A percentile compares a stretch with the other conserved stretches of the same genome.
Conservation (phyloP, 2,113 vertebrate species). For the Myanophis thanlyinensis region DNA sequence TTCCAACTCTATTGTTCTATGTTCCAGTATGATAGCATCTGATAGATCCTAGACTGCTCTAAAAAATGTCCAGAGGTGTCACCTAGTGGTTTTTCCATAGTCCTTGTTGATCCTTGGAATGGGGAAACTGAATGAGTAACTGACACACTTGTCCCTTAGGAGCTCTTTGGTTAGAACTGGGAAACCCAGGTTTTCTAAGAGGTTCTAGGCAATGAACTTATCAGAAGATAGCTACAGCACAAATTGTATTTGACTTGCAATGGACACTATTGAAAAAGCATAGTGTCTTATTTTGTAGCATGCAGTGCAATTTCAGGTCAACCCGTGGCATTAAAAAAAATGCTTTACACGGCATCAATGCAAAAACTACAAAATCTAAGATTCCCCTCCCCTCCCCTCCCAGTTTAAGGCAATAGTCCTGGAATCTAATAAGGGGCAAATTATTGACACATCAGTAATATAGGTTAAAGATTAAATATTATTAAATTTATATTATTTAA, state of each 20-base stretch:
- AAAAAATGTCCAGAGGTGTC: neutral
- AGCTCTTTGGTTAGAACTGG: neutral
- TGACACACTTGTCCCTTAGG: neutral
- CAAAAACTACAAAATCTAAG: neutral
- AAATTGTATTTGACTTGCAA: neutral
- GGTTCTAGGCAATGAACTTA: neutral
- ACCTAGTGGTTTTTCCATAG: neutral
- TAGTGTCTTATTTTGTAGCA: neutral
- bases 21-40: neutral
- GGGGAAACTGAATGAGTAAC: neutral
- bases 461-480: neutral
- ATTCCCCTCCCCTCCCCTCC: neutral
- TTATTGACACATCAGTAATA: neutral
- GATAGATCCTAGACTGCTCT: neutral
- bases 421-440: neutral
- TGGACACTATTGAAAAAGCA: neutral
- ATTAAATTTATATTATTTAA: neutral
- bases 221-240: neutral
- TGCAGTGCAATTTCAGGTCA: neutral
- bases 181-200: neutral
- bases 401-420: neutral
- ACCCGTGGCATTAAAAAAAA: neutral
- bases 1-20: too few relatives aligned
- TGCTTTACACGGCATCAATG: neutral
- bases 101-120: neutral